Evolutionary conservation across 2,113 vertebrate species (phyloP).

Genomic region (Ramphastos sulfuratus): DNA sequence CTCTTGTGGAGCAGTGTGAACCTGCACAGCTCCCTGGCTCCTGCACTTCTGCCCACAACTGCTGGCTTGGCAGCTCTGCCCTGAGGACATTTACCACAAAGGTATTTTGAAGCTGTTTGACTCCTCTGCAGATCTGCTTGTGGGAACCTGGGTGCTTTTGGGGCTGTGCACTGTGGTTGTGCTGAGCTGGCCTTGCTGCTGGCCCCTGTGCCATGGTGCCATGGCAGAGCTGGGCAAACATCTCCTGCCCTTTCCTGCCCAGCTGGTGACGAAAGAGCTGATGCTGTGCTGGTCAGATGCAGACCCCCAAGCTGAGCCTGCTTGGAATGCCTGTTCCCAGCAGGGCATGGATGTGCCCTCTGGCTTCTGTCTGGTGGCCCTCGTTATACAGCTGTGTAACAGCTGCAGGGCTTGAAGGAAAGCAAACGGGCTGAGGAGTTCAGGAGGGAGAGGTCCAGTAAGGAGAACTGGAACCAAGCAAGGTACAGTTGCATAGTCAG

Average conservation of each 20-base stretch:
- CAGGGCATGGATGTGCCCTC: background rate
- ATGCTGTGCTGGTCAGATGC: background rate
- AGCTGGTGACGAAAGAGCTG: background rate
- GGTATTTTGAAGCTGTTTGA: background rate
- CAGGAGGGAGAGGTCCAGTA: background rate
- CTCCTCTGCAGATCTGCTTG: background rate
- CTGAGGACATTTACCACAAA: background rate
- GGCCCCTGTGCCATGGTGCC: rapidly evolving
- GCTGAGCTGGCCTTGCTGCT: background rate
- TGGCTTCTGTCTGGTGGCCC: background rate
- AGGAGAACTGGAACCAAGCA: background rate
- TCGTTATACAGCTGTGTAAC: rapidly evolving
- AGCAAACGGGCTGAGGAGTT: background rate
- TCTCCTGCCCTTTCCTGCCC: background rate
- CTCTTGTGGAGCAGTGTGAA: background rate
- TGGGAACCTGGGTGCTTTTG: background rate
- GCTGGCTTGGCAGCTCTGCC: slow-evolving; percentile 8
- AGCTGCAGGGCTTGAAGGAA: background rate
- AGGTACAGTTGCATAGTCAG: background rate
- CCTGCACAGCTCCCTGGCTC: background rate
- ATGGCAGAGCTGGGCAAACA: background rate
- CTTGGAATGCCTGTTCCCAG: background rate
- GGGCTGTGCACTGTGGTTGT: background rate
- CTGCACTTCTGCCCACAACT: background rate
- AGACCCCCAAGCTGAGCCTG: background rate